A percentile compares a stretch with the other conserved stretches of the same genome.
Conservation (phyloP, 2,113 vertebrate genomes). For the Myrmecobius fasciatus region DNA sequence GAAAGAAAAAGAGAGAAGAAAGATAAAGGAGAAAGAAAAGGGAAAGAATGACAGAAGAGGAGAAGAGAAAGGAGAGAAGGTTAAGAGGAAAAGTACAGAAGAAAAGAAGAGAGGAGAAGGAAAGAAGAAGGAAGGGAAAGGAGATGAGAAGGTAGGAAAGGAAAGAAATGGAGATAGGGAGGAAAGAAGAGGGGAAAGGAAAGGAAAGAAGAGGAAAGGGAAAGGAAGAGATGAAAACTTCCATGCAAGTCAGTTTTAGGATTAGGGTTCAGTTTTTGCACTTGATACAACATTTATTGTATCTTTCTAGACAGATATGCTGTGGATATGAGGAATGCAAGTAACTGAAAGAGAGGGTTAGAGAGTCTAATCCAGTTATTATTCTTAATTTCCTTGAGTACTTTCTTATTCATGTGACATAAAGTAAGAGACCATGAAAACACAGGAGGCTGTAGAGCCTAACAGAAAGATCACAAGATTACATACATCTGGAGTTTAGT, state of each 20-base stretch:
- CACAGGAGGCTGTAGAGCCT: no score
- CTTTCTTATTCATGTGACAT: not conserved
- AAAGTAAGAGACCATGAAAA: not conserved
- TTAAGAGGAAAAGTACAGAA: no score
- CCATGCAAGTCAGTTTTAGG: not conserved
- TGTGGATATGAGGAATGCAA: not conserved
- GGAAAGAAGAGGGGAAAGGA: no score
- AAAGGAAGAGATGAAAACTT: not conserved
- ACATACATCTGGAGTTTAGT: not conserved
- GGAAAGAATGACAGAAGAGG: no score
- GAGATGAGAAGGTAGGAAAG: no score
- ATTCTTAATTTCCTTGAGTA: not conserved
- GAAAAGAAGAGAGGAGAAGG: no score
- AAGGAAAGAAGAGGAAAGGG: no score
- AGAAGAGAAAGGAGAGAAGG: no score
- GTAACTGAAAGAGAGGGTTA: not conserved
- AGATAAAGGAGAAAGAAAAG: no score
- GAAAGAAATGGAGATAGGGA: no score
- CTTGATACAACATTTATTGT: not conserved
- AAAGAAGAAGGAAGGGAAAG: no score
- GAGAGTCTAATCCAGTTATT: not conserved
- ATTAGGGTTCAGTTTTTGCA: not conserved
- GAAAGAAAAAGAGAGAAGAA: no score
- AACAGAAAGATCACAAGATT: not conserved
- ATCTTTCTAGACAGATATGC: not conserved